Evolutionary conservation across 2,888 invertebrate species (phyloP).

Genomic region (Aproaerema taeniolella): DNA sequence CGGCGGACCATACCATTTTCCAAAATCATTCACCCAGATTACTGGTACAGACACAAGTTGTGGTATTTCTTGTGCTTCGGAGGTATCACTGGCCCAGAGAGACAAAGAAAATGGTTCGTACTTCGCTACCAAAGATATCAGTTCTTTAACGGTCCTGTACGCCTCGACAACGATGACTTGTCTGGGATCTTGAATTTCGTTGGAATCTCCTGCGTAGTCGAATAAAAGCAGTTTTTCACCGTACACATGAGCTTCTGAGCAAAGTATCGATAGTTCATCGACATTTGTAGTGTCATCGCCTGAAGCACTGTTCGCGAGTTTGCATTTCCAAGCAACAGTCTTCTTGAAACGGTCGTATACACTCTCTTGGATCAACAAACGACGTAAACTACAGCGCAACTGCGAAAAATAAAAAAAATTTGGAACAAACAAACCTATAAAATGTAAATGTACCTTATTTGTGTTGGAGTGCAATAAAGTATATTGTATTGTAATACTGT

Average conservation of each 20-base stretch:
- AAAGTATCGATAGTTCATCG: background rate
- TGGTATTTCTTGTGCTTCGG: slow-evolving; percentile 44
- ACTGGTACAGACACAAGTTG: slow-evolving; percentile 20
- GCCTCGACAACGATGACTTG: slow-evolving; percentile 31
- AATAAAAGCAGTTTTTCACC: slow-evolving; percentile 26
- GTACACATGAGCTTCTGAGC: slow-evolving; percentile 19
- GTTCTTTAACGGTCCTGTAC: slow-evolving; percentile 47
- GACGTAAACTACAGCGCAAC: slow-evolving; percentile 25
- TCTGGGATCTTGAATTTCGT: background rate
- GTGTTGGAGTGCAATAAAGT: too few species aligned
- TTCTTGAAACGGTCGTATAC: slow-evolving; percentile 34
- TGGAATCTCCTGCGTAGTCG: slow-evolving; percentile 23
- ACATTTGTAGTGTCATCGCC: background rate
- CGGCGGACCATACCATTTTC: slow-evolving; percentile 34
- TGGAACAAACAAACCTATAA: too few species aligned
- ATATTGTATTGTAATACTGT: too few species aligned
- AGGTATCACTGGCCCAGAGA: slow-evolving; percentile 41
- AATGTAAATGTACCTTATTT: too few species aligned
- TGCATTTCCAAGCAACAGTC: background rate
- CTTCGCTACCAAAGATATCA: slow-evolving; percentile 31
- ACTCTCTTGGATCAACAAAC: slow-evolving; percentile 45
- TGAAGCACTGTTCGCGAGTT: background rate
- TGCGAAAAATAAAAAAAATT: slow-evolving; percentile 1
- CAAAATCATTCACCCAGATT: slow-evolving; percentile 46
- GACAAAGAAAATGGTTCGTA: slow-evolving; percentile 30